Percentiles rank a stretch among this genome's conserved stretches.
phyloP scores from a whole-genome alignment of 2,113 vertebrate genomes.

The Triplophysa dalaica region DNA sequence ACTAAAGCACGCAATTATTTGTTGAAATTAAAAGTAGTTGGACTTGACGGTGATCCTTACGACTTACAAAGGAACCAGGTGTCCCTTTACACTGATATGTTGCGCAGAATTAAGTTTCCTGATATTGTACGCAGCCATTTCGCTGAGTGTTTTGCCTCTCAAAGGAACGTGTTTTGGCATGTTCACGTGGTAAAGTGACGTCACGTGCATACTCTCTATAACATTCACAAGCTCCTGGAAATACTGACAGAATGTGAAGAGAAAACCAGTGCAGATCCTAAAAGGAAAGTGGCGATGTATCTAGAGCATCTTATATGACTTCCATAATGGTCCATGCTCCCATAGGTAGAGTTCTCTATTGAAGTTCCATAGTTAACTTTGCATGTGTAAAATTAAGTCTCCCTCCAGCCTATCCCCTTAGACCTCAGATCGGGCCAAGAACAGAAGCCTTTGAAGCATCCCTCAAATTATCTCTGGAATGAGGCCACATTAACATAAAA shows the following conservation, averaged over 20 bases:
- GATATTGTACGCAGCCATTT: too few relatives aligned
- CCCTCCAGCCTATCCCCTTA: constrained; percentile 22
- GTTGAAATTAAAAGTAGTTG: too few relatives aligned
- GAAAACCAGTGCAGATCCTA: background rate
- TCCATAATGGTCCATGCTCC: constrained; percentile 55
- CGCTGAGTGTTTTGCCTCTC: too few relatives aligned
- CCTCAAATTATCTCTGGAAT: constrained; percentile 46
- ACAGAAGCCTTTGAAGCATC: constrained; percentile 46
- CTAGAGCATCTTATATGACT: constrained; percentile 49
- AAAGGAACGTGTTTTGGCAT: too few relatives aligned
- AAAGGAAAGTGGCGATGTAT: constrained; percentile 54
- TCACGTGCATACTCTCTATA: too few relatives aligned
- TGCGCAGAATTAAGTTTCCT: too few relatives aligned
- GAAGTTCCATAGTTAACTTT: constrained; percentile 49
- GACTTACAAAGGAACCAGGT: too few relatives aligned
- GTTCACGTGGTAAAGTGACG: too few relatives aligned
- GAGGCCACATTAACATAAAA: constrained; percentile 43
- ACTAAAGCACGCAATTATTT: too few relatives aligned
- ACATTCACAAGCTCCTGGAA: background rate
- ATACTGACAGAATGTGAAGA: background rate
- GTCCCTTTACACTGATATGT: too few relatives aligned
- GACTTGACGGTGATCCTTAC: too few relatives aligned
- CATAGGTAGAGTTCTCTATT: constrained; percentile 50
- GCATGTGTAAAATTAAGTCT: constrained; percentile 50
- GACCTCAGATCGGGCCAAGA: constrained; percentile 40